Percentiles rank a stretch among this genome's conserved stretches.
Evolutionary conservation across 2,797 vertebrate genomes (phyloP).

Genomic region (Mormyrops boulengeri): DNA sequence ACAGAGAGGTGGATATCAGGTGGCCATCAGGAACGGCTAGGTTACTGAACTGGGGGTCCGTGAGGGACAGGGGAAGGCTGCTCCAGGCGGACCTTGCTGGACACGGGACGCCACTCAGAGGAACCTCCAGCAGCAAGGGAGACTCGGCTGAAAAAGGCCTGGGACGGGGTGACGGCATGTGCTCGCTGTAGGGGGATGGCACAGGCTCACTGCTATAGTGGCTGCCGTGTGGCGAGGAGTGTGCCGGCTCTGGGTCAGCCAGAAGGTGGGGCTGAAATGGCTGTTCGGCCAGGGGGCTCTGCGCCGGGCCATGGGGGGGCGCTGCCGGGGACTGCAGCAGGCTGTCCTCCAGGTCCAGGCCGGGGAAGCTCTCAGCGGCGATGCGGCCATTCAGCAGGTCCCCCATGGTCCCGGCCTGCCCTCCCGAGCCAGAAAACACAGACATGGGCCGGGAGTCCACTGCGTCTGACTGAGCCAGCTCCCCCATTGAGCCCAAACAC

Average conservation of each 20-base stretch:
- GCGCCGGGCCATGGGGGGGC: slow-evolving; percentile 58
- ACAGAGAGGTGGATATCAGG: slow-evolving; percentile 92
- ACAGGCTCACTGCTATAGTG: slow-evolving; percentile 93
- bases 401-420: slow-evolving; percentile 77
- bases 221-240: slow-evolving; percentile 84
- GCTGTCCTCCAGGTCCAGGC: slow-evolving; percentile 92
- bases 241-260: slow-evolving; percentile 79
- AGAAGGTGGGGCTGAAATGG: slow-evolving; percentile 84
- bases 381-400: slow-evolving; percentile 89
- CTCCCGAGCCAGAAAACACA: slow-evolving; percentile 77
- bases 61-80: slow-evolving; percentile 78
- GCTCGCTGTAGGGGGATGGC: slow-evolving; percentile 90
- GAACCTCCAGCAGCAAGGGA: slow-evolving; percentile 88
- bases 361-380: slow-evolving; percentile 82
- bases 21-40: slow-evolving; percentile 87
- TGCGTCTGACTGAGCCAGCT: slow-evolving; percentile 78
- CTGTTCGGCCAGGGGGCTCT: slow-evolving; percentile 78
- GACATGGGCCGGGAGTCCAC: slow-evolving; percentile 83
- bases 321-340: slow-evolving; percentile 78
- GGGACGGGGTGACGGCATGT: slow-evolving; percentile 84
- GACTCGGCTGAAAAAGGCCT: slow-evolving; percentile 82
- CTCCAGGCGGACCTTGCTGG: slow-evolving; percentile 85
- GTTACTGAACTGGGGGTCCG: slow-evolving; percentile 87
- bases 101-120: slow-evolving; percentile 78
- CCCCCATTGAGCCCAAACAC: slow-evolving; percentile 93